Conservation (phyloP, 2,888 invertebrate genomes). For the Plagiodera versicolora region DNA sequence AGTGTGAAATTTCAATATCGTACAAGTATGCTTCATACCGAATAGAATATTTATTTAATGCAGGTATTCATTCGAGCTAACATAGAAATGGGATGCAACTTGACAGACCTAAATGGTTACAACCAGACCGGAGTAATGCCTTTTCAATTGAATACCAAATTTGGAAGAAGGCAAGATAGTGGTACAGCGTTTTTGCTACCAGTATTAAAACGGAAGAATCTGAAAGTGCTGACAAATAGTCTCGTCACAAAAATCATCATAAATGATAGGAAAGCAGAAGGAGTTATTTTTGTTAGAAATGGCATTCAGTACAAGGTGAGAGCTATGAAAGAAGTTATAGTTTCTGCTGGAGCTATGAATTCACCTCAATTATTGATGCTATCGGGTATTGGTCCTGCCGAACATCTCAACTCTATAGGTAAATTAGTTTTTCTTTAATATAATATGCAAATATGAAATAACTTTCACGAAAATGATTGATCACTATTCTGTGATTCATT, state of each 20-base stretch:
- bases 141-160: slow-evolving; percentile 71
- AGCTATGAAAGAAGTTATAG: slow-evolving; percentile 72
- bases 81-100: slow-evolving; percentile 65
- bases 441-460: too few relatives aligned
- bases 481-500: too few relatives aligned
- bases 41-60: too few relatives aligned
- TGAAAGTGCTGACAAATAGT: slow-evolving; percentile 69
- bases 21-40: too few relatives aligned
- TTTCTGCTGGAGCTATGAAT: slow-evolving; percentile 79
- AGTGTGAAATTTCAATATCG: too few relatives aligned
- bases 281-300: slow-evolving; percentile 68
- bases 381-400: slow-evolving; percentile 73
- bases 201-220: slow-evolving; percentile 63
- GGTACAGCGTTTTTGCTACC: slow-evolving; percentile 76
- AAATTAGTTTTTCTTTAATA: too few relatives aligned
- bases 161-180: slow-evolving; percentile 76
- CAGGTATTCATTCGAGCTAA: slow-evolving; percentile 26
- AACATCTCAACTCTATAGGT: slow-evolving; percentile 61
- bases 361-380: slow-evolving; percentile 82
- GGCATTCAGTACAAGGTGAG: slow-evolving; percentile 56
- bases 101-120: slow-evolving; percentile 69
- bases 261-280: slow-evolving; percentile 61
- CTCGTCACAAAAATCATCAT: slow-evolving; percentile 65
- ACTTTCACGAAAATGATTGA: too few relatives aligned
- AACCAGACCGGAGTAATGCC: slow-evolving; percentile 66